Percentiles rank a stretch among this genome's conserved stretches.
Conservation (phyloP, 2,113 vertebrate genomes). For the Ceratotherium simum region DNA sequence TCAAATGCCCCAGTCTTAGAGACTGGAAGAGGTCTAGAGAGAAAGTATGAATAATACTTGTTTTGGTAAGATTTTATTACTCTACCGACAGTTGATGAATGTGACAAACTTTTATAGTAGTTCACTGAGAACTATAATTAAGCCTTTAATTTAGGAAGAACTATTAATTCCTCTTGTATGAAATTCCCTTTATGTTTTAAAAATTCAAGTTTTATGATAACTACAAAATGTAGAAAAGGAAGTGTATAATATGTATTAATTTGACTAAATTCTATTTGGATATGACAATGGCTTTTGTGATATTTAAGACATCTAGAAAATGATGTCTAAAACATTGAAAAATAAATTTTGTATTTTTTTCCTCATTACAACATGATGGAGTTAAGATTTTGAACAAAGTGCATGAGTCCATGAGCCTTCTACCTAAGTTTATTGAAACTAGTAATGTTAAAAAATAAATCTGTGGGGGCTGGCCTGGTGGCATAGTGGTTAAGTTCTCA, state of each 20-base stretch:
- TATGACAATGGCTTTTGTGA: background rate
- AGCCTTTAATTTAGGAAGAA: background rate
- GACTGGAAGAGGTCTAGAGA: background rate
- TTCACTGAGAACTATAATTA: background rate
- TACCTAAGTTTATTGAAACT: background rate
- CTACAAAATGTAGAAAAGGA: background rate
- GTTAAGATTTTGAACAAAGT: background rate
- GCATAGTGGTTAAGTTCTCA: no score
- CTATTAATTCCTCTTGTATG: background rate
- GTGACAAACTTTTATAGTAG: background rate
- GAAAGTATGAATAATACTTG: background rate
- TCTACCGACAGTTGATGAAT: background rate
- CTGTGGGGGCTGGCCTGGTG: background rate
- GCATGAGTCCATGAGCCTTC: background rate
- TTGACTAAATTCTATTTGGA: background rate
- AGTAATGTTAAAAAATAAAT: background rate
- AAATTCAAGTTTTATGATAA: background rate
- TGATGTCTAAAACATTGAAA: background rate
- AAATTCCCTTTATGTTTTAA: background rate
- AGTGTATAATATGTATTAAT: background rate
- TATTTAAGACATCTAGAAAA: background rate
- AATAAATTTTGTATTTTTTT: background rate
- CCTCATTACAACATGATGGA: background rate
- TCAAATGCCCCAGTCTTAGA: background rate
- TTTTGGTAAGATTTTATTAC: background rate